Conservation (phyloP, 2,888 invertebrate species). For the Nesidiocoris tenuis region DNA sequence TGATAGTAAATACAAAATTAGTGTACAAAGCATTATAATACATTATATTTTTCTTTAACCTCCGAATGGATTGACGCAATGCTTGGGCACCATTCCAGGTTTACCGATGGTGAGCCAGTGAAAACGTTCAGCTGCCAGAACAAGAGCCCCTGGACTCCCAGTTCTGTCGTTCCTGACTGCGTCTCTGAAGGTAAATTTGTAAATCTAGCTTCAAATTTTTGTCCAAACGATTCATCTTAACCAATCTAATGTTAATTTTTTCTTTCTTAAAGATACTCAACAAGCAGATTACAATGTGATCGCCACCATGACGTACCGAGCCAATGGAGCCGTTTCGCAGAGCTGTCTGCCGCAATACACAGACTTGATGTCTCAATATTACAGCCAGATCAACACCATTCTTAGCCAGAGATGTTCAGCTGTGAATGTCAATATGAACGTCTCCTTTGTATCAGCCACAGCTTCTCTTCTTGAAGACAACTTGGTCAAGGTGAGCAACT, state of each 20-base stretch:
- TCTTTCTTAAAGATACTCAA: constrained; percentile 69
- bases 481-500: constrained; percentile 65
- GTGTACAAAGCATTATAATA: no score
- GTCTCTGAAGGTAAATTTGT: constrained; percentile 75
- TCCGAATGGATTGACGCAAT: no score
- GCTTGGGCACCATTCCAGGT: constrained; percentile 58
- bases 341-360: constrained; percentile 83
- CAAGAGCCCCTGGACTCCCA: constrained; percentile 80
- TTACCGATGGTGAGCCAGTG: constrained; percentile 84
- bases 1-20: no score
- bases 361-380: constrained; percentile 78
- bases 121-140: constrained; percentile 84
- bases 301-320: constrained; percentile 80
- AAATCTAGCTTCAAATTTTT: neutral
- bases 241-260: no score
- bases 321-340: constrained; percentile 84
- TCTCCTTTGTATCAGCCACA: constrained; percentile 80
- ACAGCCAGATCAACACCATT: constrained; percentile 73
- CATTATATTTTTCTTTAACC: no score
- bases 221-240: neutral
- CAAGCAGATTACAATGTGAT: constrained; percentile 93
- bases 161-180: constrained; percentile 89
- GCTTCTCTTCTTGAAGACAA: constrained; percentile 82
- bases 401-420: constrained; percentile 91
- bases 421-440: constrained; percentile 91